These are phyloP conservation scores for Lithophane leautieri DNA, from an alignment of 2,888 invertebrate genomes.

Conservation along the genomic window DNA sequence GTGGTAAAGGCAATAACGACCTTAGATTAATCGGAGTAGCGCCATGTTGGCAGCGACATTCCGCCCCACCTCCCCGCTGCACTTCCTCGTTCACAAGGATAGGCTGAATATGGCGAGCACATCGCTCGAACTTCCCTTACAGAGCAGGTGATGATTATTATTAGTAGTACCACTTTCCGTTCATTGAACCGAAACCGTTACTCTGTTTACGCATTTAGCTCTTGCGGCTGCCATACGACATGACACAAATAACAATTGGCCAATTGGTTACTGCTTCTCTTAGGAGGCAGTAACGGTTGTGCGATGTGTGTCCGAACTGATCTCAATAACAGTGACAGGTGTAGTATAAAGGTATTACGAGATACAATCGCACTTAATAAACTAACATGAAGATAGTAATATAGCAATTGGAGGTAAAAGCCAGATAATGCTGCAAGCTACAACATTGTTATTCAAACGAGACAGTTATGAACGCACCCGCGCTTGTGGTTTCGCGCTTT, in stretches of 20 bases:
- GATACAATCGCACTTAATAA: constrained; percentile 51
- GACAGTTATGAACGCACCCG: constrained; percentile 77
- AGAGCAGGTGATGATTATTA: constrained; percentile 87
- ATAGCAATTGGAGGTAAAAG: constrained; percentile 67
- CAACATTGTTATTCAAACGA: constrained; percentile 82
- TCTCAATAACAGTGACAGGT: constrained; percentile 60
- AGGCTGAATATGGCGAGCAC: constrained; percentile 73
- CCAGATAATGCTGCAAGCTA: constrained; percentile 74
- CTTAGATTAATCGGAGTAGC: constrained; percentile 51
- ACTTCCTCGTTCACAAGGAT: constrained; percentile 73
- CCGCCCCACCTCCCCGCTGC: constrained; percentile 37
- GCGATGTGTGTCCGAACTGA: constrained; percentile 36
- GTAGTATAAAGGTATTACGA: constrained; percentile 45
- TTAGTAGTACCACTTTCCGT: constrained; percentile 86
- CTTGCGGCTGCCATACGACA: constrained; percentile 82
- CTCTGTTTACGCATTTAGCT: constrained; percentile 86
- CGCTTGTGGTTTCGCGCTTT: constrained; percentile 77
- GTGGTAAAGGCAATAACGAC: constrained; percentile 30
- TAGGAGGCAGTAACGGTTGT: constrained; percentile 50
- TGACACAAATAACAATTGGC: constrained; percentile 88
- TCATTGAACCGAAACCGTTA: constrained; percentile 89
- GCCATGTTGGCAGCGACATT: constrained; percentile 58
- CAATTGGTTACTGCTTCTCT: constrained; percentile 75
- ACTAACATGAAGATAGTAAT: constrained; percentile 54
- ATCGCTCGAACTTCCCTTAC: constrained; percentile 78